Conservation (phyloP, 2,113 vertebrate species). For the Seriola quinqueradiata region DNA sequence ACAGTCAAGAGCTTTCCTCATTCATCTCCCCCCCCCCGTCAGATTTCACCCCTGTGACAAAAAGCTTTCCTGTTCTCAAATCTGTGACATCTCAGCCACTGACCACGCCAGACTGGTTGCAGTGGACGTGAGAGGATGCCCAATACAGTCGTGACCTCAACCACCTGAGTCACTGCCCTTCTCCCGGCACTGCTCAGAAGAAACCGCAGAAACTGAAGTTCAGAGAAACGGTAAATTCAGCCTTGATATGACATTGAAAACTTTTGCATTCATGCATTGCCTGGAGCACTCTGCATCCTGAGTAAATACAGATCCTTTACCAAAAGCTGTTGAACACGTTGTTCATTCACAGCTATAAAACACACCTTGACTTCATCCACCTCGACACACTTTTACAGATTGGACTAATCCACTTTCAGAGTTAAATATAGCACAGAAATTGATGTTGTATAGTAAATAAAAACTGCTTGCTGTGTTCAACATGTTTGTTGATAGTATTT, state of each 20-base stretch:
- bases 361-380: background rate
- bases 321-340: slow-evolving; percentile 8
- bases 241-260: slow-evolving; percentile 9
- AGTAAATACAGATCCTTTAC: slow-evolving; percentile 34
- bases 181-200: background rate
- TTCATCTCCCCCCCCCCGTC: slow-evolving; percentile 37
- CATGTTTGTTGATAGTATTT: background rate
- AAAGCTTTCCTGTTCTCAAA: slow-evolving; percentile 38
- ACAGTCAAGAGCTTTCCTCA: slow-evolving; percentile 1
- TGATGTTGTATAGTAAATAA: background rate
- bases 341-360: slow-evolving; percentile 17
- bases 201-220: slow-evolving; percentile 19
- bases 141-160: slow-evolving; percentile 42
- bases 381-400: slow-evolving; percentile 5
- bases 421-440: background rate
- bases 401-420: slow-evolving; percentile 19
- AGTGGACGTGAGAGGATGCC: slow-evolving; percentile 34
- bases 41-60: slow-evolving; percentile 42
- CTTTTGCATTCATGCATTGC: slow-evolving; percentile 10
- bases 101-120: slow-evolving; percentile 40
- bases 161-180: slow-evolving; percentile 28
- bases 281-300: slow-evolving; percentile 7
- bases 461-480: slow-evolving; percentile 1
- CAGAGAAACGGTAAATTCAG: slow-evolving; percentile 34
- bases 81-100: slow-evolving; percentile 39